These are phyloP conservation scores for Pyrrhia umbra DNA, from an alignment of 2,888 invertebrate species.

Conservation along the genomic window DNA sequence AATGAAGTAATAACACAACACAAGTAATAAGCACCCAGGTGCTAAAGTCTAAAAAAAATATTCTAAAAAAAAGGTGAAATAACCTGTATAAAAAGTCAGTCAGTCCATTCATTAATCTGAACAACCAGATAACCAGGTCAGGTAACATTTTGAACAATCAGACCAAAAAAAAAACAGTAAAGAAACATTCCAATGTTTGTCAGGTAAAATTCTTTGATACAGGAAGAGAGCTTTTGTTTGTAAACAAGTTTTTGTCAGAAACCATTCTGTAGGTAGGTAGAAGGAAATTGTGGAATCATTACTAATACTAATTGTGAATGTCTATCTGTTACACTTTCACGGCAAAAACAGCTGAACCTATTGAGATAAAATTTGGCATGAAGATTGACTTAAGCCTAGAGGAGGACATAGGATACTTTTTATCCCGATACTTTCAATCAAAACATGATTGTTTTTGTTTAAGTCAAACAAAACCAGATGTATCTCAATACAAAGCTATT, in stretches of 20 bases:
- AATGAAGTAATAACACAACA: too few species aligned
- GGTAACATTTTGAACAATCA: conserved; percentile 24
- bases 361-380: too few species aligned
- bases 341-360: too few species aligned
- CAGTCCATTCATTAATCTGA: not conserved
- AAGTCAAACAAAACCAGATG: too few species aligned
- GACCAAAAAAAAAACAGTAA: conserved; percentile 5
- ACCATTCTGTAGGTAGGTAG: conserved; percentile 16
- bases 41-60: conserved; percentile 2
- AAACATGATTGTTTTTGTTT: too few species aligned
- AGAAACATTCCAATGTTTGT: conserved; percentile 19
- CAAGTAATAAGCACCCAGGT: not conserved
- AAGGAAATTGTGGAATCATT: not conserved
- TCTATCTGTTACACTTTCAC: not conserved
- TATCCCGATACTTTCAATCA: too few species aligned
- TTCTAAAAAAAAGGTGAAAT: conserved; percentile 3
- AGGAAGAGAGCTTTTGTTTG: conserved; percentile 37
- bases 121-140: conserved; percentile 3
- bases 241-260: conserved; percentile 33
- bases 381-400: too few species aligned
- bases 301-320: not conserved
- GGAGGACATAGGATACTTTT: too few species aligned
- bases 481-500: too few species aligned
- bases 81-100: conserved; percentile 3
- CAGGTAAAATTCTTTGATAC: conserved; percentile 41